These are phyloP conservation scores for Cataglyphis cursor DNA, from an alignment of 2,888 invertebrate genomes.

Conservation along the genomic window DNA sequence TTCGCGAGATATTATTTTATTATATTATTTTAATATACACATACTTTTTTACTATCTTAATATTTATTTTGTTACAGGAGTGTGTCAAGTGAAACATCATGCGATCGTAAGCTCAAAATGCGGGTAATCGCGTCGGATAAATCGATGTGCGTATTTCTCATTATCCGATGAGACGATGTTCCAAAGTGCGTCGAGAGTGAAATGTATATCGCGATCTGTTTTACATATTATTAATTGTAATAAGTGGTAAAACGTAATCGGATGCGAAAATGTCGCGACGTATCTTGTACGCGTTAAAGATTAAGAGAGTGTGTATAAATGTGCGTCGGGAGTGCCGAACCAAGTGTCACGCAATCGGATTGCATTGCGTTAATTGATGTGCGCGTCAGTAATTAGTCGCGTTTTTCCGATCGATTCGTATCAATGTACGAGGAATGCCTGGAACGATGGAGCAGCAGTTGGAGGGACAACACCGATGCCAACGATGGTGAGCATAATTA, in stretches of 20 bases:
- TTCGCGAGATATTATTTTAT: no score
- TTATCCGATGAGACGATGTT: background rate
- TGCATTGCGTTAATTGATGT: conserved; percentile 34
- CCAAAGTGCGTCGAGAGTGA: background rate
- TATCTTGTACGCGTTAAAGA: background rate
- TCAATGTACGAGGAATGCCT: background rate
- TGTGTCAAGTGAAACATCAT: background rate
- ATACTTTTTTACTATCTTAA: no score
- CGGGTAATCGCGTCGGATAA: background rate
- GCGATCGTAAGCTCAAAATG: background rate
- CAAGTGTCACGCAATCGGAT: conserved; percentile 7
- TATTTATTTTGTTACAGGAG: background rate
- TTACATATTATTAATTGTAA: background rate
- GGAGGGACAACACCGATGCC: background rate
- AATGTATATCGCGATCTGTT: background rate
- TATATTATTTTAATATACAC: no score
- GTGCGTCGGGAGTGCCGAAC: conserved; percentile 28
- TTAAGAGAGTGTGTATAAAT: background rate
- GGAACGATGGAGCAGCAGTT: conserved; percentile 26
- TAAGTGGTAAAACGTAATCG: background rate
- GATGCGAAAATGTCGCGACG: conserved; percentile 1
- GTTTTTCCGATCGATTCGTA: conserved; percentile 23
- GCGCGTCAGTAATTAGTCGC: conserved; percentile 20
- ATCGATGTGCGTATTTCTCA: background rate
- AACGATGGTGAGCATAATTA: conserved; percentile 24